Evolutionary conservation across 2,113 vertebrate genomes (phyloP).

Genomic region (Lethenteron reissneri): DNA sequence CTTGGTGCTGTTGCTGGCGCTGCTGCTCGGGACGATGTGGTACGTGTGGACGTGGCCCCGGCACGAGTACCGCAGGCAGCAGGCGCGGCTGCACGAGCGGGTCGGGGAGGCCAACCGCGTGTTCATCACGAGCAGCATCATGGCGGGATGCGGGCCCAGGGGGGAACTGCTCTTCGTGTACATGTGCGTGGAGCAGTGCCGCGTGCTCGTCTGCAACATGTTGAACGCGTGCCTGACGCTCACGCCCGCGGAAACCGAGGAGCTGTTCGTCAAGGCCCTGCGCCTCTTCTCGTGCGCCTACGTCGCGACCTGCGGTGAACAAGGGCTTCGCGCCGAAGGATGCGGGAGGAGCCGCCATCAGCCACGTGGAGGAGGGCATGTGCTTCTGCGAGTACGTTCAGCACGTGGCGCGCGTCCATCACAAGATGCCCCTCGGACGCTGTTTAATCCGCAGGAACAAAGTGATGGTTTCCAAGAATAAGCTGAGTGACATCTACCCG

Average conservation of each 20-base stretch:
- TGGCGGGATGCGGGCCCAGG: constrained; percentile 16
- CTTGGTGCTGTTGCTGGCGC: neutral
- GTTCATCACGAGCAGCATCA: constrained; percentile 15
- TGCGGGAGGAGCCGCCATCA: constrained; percentile 10
- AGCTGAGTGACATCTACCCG: no score
- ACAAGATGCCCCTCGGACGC: no score
- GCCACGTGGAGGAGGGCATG: constrained; percentile 14
- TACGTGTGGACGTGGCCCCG: constrained; percentile 8
- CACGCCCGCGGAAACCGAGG: constrained; percentile 7
- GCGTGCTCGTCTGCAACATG: constrained; percentile 12
- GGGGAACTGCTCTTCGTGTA: constrained; percentile 18
- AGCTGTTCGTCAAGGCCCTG: constrained; percentile 17
- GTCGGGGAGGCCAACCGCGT: constrained; percentile 17
- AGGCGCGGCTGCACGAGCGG: constrained; percentile 12
- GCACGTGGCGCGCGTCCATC: no score
- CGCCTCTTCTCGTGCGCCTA: constrained; percentile 18
- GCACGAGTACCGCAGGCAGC: constrained; percentile 12
- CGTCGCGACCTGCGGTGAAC: constrained; percentile 18
- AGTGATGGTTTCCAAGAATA: no score
- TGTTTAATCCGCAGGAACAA: no score
- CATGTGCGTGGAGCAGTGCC: constrained; percentile 15
- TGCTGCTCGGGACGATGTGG: neutral
- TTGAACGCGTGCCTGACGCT: constrained; percentile 10
- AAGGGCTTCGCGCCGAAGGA: constrained; percentile 14
- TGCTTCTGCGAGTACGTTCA: constrained; percentile 23